Conservation (phyloP, 1,140 invertebrate species). For the Caligus rogercresseyi region DNA sequence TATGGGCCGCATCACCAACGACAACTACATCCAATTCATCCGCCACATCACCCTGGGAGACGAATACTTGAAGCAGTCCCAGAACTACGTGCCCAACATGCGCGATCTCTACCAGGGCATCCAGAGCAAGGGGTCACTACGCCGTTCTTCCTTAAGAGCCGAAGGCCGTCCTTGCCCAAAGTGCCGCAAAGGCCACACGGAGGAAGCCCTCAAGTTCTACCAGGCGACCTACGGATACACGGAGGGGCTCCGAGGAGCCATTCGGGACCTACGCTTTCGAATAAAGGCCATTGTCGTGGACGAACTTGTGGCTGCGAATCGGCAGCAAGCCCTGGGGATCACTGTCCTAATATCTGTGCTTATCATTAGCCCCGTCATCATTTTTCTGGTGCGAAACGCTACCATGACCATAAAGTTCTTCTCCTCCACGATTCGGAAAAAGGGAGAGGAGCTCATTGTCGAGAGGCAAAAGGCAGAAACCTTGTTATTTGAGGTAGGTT, state of each 20-base stretch:
- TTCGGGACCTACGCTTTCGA: neutral
- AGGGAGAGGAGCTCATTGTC: slow-evolving; percentile 56
- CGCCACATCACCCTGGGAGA: neutral
- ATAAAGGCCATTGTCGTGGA: neutral
- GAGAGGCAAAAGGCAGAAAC: slow-evolving; percentile 66
- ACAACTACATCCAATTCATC: slow-evolving; percentile 3
- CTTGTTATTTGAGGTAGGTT: slow-evolving; percentile 60
- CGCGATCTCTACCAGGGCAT: neutral
- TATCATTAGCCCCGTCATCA: slow-evolving; percentile 61
- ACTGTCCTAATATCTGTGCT: slow-evolving; percentile 37
- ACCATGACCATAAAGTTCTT: slow-evolving; percentile 71
- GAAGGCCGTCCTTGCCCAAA: neutral
- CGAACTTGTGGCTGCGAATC: neutral
- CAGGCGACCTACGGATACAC: neutral
- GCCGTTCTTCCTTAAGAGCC: neutral
- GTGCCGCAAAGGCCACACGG: neutral
- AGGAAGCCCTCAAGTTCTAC: neutral
- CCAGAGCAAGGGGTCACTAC: neutral
- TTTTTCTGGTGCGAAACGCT: slow-evolving; percentile 55
- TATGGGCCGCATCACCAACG: neutral
- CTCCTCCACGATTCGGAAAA: slow-evolving; percentile 51
- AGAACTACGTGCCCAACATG: neutral
- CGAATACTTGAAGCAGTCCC: slow-evolving; percentile 1
- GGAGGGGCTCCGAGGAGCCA: neutral
- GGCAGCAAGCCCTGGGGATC: neutral